Base-by-base conservation (phyloP, 2,797 vertebrate genomes). In the Sorex maritimensis region DNA sequence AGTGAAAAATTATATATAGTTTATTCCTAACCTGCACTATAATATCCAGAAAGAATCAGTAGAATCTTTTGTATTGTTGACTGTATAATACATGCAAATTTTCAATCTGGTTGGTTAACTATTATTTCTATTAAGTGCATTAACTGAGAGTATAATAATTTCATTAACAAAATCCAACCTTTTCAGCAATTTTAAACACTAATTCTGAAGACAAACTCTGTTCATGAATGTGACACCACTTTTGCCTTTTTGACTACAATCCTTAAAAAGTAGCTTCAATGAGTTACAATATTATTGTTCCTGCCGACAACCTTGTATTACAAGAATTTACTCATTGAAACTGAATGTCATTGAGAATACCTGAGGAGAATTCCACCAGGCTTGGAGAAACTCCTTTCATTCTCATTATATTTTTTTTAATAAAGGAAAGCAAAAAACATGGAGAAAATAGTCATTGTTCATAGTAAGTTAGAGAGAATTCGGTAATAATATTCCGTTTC, bases 401-500 rank as follows among this genome's bases (percentile, higher is more conserved):
- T 98, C 91, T 79, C 87, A 98, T 97, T 98, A 96, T 98, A 96
- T 97, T 97, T 97, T 97, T 97, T 97, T 97, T 98, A 97, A 98
- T 98, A 98, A 98, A 98, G 80, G 96, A 69, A 97, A 94, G 96
- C 96, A 97, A 97, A 61, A 97, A 98, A 98, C 0, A 10, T 94
- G 94, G 95, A 96, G 96, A 97, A 98, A 98, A 97, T 95, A 97
- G 97, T 98, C 98, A 98, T 98, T 98, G 98, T 98, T 98, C 98
- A 95, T 96, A 97, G 97, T 93, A 97, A 98, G 96, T 98, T 97
- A 96, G 97, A 94, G 94, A 96, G 96, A 98, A 98, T 98, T 98
- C 97, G 96, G 97, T 97, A 98, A 97, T 98, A 98, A 98, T 98
- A 98, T 98, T 97, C 97, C 77, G 97, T 97, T 98, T 98, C 96